Evolutionary conservation across 1,140 invertebrate species (phyloP).

Genomic region (Heliconius hermathena): DNA sequence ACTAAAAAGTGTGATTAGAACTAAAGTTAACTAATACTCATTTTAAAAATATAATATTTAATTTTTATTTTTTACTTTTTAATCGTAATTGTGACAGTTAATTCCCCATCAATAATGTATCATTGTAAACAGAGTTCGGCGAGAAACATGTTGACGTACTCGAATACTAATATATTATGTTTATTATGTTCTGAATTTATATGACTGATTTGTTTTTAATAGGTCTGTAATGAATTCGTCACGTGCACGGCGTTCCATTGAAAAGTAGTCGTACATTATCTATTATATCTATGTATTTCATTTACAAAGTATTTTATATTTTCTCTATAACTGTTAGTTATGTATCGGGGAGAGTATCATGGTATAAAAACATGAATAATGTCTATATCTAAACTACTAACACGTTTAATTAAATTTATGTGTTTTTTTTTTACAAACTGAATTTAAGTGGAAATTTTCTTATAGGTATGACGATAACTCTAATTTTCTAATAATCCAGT

Average conservation of each 20-base stretch:
- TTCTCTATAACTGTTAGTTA: background rate
- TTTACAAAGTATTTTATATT: background rate
- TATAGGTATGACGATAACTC: background rate
- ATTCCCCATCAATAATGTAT: constrained; percentile 8
- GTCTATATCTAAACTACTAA: background rate
- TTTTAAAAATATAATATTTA: too few species aligned
- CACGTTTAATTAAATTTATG: background rate
- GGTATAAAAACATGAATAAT: background rate
- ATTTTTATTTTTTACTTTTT: too few species aligned
- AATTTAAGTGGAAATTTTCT: background rate
- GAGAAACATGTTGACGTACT: constrained; percentile 21
- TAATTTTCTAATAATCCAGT: too few species aligned
- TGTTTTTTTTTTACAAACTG: background rate
- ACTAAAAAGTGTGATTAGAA: too few species aligned
- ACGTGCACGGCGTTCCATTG: constrained; percentile 13
- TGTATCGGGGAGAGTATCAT: background rate
- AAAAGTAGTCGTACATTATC: background rate
- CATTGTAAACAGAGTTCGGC: constrained; percentile 9
- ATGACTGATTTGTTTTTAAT: constrained; percentile 36
- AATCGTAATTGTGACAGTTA: too few species aligned
- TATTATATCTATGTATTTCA: background rate
- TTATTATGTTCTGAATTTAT: constrained; percentile 27
- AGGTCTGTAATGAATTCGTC: constrained; percentile 30
- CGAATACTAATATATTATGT: background rate
- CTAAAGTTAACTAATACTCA: too few species aligned